Evolutionary conservation across 2,888 invertebrate genomes (phyloP).

Genomic region (Microctonus aethiopoides): DNA sequence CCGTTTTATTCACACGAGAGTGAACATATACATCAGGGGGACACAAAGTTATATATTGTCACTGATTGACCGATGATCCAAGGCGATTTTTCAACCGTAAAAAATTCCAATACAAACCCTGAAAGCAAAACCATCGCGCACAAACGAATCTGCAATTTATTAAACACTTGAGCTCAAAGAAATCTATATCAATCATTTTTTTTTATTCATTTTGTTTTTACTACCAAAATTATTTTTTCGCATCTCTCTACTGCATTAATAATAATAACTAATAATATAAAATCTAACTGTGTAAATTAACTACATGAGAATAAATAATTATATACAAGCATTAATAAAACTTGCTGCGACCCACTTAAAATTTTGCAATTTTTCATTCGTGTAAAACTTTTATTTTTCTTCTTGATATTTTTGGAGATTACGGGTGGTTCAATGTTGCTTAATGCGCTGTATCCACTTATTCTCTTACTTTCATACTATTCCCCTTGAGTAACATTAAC

Average conservation of each 20-base stretch:
- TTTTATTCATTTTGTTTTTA: not conserved
- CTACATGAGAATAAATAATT: slow-evolving; percentile 48
- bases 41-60: slow-evolving; percentile 24
- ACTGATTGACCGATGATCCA: slow-evolving; percentile 34
- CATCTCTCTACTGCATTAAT: not conserved
- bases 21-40: slow-evolving; percentile 20
- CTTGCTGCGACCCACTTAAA: slow-evolving; percentile 62
- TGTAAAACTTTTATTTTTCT: slow-evolving; percentile 7
- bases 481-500: slow-evolving; percentile 33
- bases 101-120: slow-evolving; percentile 20
- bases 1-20: slow-evolving; percentile 33
- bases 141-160: slow-evolving; percentile 14
- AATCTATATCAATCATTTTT: not conserved
- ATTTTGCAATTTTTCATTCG: slow-evolving; percentile 34
- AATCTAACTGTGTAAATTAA: not conserved
- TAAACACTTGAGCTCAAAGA: slow-evolving; percentile 4
- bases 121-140: not conserved
- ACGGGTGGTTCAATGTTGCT: slow-evolving; percentile 29
- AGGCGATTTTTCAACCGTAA: slow-evolving; percentile 34
- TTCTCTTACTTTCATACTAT: not conserved
- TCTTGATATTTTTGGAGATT: slow-evolving; percentile 41
- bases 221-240: not conserved
- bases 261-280: not conserved
- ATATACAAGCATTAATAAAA: slow-evolving; percentile 57
- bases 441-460: slow-evolving; percentile 18